phyloP scores from a whole-genome alignment of 2,113 vertebrate genomes.

The Antechinus stuartii region DNA sequence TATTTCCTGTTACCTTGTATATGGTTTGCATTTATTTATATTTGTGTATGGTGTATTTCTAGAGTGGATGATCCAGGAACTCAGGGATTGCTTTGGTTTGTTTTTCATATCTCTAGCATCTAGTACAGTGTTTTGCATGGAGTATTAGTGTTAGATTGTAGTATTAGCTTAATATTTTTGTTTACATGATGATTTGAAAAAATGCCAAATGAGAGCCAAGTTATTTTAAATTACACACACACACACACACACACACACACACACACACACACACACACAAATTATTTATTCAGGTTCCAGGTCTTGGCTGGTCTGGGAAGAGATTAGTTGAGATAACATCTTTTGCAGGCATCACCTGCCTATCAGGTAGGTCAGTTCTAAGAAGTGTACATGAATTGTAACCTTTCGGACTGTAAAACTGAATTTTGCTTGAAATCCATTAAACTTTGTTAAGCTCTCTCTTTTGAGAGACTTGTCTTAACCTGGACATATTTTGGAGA shows the following conservation, averaged over 20 bases:
- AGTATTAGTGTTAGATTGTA: neutral
- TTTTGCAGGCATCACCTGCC: neutral
- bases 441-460: neutral
- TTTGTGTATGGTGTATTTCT: neutral
- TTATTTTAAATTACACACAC: neutral
- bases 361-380: neutral
- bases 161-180: neutral
- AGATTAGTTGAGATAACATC: neutral
- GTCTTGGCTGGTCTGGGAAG: neutral
- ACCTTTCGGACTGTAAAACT: neutral
- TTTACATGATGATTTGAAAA: neutral
- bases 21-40: neutral
- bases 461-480: neutral
- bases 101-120: neutral
- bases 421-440: neutral
- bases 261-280: too few species aligned
- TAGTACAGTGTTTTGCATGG: neutral
- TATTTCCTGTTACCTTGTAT: neutral
- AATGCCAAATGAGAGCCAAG: neutral
- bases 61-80: neutral
- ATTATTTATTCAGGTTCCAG: too few species aligned
- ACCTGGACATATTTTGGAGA: slow-evolving; percentile 9
- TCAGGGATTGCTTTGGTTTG: neutral
- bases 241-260: neutral
- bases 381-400: neutral